Evolutionary conservation across 2,888 invertebrate genomes (phyloP).

Genomic region (Harmothoe impar): DNA sequence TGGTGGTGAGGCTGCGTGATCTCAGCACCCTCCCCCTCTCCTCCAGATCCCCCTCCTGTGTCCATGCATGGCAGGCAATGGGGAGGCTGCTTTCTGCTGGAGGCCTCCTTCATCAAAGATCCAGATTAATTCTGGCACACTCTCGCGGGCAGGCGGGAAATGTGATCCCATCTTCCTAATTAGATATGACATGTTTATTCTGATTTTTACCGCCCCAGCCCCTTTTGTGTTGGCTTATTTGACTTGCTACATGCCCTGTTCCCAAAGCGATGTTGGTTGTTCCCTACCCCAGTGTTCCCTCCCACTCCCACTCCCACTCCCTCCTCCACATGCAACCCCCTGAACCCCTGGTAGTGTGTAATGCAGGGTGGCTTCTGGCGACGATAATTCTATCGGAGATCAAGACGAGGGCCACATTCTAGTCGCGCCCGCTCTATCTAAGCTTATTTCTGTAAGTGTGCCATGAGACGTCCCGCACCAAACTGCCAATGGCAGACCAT

Average conservation of each 20-base stretch:
- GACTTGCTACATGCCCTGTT: neutral
- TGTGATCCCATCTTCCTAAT: conserved; percentile 51
- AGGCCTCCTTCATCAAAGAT: conserved; percentile 48
- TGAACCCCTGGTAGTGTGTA: neutral
- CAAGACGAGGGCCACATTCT: neutral
- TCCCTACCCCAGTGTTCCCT: neutral
- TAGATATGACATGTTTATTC: conserved; percentile 61
- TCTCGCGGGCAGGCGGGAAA: conserved; percentile 21
- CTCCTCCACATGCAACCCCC: neutral
- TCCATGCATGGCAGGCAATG: neutral
- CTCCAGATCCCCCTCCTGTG: neutral
- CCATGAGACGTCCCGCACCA: neutral
- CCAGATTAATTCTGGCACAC: conserved; percentile 60
- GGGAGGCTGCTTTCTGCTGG: neutral
- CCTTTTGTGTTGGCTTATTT: conserved; percentile 48
- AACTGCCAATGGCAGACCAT: conserved; percentile 30
- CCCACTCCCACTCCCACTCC: neutral
- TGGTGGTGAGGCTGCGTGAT: neutral
- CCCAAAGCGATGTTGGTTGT: conserved; percentile 20
- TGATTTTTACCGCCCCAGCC: conserved; percentile 25
- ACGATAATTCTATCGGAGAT: conserved; percentile 44
- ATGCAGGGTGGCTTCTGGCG: neutral
- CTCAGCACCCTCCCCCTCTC: conserved; percentile 16
- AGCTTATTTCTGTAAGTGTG: conserved; percentile 7
- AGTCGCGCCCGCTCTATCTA: conserved; percentile 16